phyloP scores from a whole-genome alignment of 2,113 vertebrate species.

The Cheirogaleus medius region DNA sequence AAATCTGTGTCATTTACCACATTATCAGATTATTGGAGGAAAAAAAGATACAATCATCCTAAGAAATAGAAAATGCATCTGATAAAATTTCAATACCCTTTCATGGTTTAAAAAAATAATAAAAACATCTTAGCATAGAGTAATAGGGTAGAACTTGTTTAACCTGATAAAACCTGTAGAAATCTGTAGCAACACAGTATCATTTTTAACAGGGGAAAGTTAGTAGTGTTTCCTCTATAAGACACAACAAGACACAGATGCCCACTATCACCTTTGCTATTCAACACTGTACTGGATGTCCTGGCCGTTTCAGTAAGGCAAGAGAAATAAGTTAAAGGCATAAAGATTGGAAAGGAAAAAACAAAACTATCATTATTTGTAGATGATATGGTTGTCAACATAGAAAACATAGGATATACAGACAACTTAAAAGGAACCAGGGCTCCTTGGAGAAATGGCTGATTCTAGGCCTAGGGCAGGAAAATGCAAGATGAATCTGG shows the following conservation, averaged over 20 bases:
- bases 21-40: background rate
- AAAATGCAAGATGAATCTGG: constrained; percentile 8
- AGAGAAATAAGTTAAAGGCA: constrained; percentile 27
- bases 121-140: constrained; percentile 17
- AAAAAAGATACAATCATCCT: background rate
- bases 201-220: constrained; percentile 30
- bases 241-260: background rate
- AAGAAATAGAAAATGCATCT: constrained; percentile 40
- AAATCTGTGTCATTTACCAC: constrained; percentile 23
- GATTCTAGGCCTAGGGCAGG: background rate
- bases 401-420: constrained; percentile 34
- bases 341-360: constrained; percentile 31
- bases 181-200: background rate
- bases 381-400: background rate
- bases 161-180: constrained; percentile 21
- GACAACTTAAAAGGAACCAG: constrained; percentile 16
- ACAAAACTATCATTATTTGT: constrained; percentile 18
- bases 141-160: constrained; percentile 24
- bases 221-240: constrained; percentile 28
- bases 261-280: background rate
- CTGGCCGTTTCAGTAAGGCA: background rate
- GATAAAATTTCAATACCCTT: constrained; percentile 12
- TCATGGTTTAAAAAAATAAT: constrained; percentile 42
- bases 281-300: background rate
- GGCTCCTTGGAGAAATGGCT: background rate